Evolutionary conservation across 2,113 vertebrate species (phyloP), one percentile per base, ranked within the genome.

Genomic region (Saiga tatarica): DNA sequence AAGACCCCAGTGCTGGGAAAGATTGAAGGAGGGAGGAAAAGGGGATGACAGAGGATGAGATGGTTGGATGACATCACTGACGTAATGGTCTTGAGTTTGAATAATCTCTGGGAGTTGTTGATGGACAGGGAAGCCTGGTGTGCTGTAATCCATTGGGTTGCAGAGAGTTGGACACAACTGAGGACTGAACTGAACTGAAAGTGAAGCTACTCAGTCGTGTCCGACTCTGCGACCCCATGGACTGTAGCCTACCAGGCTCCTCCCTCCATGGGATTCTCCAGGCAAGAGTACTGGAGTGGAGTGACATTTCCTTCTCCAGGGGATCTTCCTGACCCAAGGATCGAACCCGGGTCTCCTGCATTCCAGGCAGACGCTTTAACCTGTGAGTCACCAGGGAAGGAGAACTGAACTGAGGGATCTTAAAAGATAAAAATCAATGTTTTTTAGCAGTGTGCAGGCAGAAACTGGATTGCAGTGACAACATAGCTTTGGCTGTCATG

Each of bases 401-500:
- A 59, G 67, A 71, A 39, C 5, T 74, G n/a, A 74, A 23, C 67
- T 71, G n/a, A 71, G 19, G 12, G 67, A 6, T 23, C 19, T 74
- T 39, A 39, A 21, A 74, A 74, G 55, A 71, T 36, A n/a, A 33
- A 87, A 60, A 23, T 33, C 11, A 28, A 3, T 71, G 14, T 36
- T 42, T 15, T 6, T 10, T 53, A n/a, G 28, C 28, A 23, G 9
- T 0, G 1, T 2, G 3, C 14, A 45, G 57, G 7, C 30, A 78
- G 47, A 57, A 45, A 14, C 8, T 67, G 45, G 10, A 19, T 55
- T 33, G 2, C 2, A 28, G 0, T 15, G 7, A 3, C 6, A 47
- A 23, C 1, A 17, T 1, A 23, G 23, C 28, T 52, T 19, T 45
- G 2, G 14, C 11, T 55, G 33, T 10, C 10, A 25, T 1, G 2